Base-by-base conservation (phyloP, 2,888 invertebrate species). In the Encarsia formosa region DNA sequence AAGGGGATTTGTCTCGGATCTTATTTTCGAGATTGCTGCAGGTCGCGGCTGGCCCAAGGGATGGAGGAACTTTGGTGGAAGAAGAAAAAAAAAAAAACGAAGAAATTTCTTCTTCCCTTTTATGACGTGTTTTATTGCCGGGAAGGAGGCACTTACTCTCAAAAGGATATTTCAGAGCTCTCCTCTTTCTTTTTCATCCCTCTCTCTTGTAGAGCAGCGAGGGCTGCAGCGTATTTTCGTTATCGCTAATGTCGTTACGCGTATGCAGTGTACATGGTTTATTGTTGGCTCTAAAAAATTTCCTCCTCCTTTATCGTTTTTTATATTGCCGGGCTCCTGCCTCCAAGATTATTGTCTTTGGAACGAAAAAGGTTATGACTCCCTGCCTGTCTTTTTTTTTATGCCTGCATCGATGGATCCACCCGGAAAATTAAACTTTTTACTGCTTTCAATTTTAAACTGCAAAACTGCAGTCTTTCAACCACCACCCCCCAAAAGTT, bases 81-180 rank as follows among this genome's bases (percentile, higher is more conserved):
- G 18, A 45, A 45, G 18, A 46, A 13, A 11, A 19, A n/a, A 0
- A 6, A 16, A 18, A 31, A 32, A 18, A 26, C 16, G 35, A 31
- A 11, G 31, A 43, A 44, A 40, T 32, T 45, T 32, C 29, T n/a
- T 43, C 35, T 31, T 22, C 41, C n/a, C 38, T n/a, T 56, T 58
- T 58, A 51, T 49, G 56, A 51, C 56, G 56, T 53, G 50, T 56
- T 56, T 56, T 56, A 56, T 56, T 56, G 50, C 52, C n/a, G 31
- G 45, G 31, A 22, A 29, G 15, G 18, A 37, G 52, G 46, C 49
- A 56, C 52, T 44, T 48, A 38, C 49, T 49, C 46, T 45, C 38
- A 48, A 52, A 52, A 52, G 52, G 49, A 49, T 56, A 56, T 56
- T 56, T 29, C 39, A 16, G n/a, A 24, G 18, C 49, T 15, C 40